Conservation (phyloP, 2,797 vertebrate genomes). For the Sebastes vulpes region DNA sequence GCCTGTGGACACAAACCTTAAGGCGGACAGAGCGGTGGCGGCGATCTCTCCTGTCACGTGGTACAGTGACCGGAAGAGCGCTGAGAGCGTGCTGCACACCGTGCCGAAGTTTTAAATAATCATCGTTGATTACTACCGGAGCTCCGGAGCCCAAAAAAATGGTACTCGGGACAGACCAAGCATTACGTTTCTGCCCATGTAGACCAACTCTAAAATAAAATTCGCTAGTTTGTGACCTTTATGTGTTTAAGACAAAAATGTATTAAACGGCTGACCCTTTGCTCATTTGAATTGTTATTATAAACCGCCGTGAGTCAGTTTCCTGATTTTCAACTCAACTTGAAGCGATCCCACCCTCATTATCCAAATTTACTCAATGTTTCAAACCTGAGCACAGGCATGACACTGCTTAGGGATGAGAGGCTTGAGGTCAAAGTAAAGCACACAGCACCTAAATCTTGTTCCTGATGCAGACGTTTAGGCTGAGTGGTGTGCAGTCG, state of each 20-base stretch:
- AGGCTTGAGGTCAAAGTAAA: constrained; percentile 6
- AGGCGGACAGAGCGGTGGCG: too few relatives aligned
- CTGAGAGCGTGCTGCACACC: too few relatives aligned
- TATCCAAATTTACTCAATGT: constrained; percentile 37
- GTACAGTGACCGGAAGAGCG: too few relatives aligned
- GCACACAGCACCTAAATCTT: not conserved
- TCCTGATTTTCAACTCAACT: constrained; percentile 46
- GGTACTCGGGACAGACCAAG: too few relatives aligned
- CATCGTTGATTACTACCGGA: too few relatives aligned
- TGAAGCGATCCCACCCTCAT: constrained; percentile 27
- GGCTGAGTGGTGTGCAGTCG: not conserved
- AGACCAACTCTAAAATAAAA: constrained; percentile 22
- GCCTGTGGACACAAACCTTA: too few relatives aligned
- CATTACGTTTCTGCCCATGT: too few relatives aligned
- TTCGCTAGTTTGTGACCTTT: constrained; percentile 44
- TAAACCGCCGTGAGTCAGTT: constrained; percentile 46
- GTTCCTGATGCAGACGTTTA: constrained; percentile 18
- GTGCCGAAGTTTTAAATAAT: too few relatives aligned
- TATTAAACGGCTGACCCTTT: constrained; percentile 30
- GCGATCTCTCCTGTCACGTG: too few relatives aligned
- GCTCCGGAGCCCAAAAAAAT: too few relatives aligned
- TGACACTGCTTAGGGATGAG: not conserved
- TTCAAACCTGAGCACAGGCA: not conserved
- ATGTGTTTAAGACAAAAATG: constrained; percentile 17
- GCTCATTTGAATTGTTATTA: constrained; percentile 61